Base-by-base conservation (phyloP, 2,113 vertebrate species). In the Chitala chitala region DNA sequence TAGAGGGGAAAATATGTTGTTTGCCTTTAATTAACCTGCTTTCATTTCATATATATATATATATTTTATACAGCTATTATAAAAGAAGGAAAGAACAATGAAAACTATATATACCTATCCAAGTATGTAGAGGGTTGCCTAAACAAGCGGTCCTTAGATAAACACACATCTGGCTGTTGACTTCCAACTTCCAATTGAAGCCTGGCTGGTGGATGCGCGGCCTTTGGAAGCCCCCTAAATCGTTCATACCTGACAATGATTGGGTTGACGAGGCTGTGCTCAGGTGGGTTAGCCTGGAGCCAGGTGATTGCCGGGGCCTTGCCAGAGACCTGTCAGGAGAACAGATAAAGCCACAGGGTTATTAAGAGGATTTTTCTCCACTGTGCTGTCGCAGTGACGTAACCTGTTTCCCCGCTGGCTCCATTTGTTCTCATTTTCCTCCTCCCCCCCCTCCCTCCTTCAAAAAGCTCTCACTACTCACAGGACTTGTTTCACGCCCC, bases 401-500 rank as follows among this genome's bases (percentile, higher is more conserved):
- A 55, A n/a, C 33, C 33, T 50, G n/a, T 20, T 9, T 54, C 50
- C 48, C 69, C n/a, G n/a, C n/a, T n/a, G n/a, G n/a, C n/a, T n/a
- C n/a, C n/a, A n/a, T n/a, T n/a, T n/a, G n/a, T n/a, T n/a, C n/a
- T n/a, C n/a, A n/a, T n/a, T n/a, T n/a, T 55, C 50, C 10, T 10
- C 31, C 68, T 54, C 50, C 6, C 15, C n/a, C 33, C 20, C 6
- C 36, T 26, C 59, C 31, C 36, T 26, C 42, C 64, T 22, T 42
- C 20, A 38, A 6, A 13, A 68, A 68, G 64, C 42, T 46, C 22
- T 68, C 64, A 68, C n/a, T n/a, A 42, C 64, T 46, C 40, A 48
- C 71, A 29, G 71, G 71, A 58, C 40, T 48, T 29, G 3, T 40
- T 13, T 58, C 55, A 58, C 71, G 26, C 40, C 56, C 71, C 71